Conservation (phyloP, 2,797 vertebrate genomes). For the Sebastes vulpes region DNA sequence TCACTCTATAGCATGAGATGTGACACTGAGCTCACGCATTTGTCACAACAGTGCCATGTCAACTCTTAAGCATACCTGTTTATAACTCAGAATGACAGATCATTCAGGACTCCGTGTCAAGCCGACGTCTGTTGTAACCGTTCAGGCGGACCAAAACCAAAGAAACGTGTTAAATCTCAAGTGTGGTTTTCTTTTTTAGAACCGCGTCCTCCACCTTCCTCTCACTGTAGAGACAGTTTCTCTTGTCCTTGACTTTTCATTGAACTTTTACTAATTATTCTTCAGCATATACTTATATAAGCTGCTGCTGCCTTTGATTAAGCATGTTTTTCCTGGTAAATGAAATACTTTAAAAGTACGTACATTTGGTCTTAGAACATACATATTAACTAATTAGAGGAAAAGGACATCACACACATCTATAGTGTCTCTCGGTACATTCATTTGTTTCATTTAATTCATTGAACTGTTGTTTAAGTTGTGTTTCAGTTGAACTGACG, state of each 20-base stretch:
- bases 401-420: neutral
- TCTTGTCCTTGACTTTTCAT: neutral
- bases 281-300: neutral
- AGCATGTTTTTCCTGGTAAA: neutral
- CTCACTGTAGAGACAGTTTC: rapidly evolving
- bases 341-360: neutral
- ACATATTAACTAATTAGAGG: neutral
- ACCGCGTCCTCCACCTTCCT: neutral
- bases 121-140: slow-evolving; percentile 12
- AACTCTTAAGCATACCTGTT: slow-evolving; percentile 57
- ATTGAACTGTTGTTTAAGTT: neutral
- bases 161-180: slow-evolving; percentile 28
- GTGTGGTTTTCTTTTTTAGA: neutral
- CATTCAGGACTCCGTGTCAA: slow-evolving; percentile 16
- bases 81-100: slow-evolving; percentile 64
- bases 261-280: neutral
- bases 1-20: slow-evolving; percentile 60
- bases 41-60: slow-evolving; percentile 70
- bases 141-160: slow-evolving; percentile 14
- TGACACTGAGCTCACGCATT: slow-evolving; percentile 67
- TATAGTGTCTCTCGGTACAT: neutral
- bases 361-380: neutral
- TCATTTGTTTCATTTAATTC: neutral
- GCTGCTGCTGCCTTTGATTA: neutral
- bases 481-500: neutral